Evolutionary conservation across 1,140 invertebrate species (phyloP).

Genomic region (Trissolcus basalis): DNA sequence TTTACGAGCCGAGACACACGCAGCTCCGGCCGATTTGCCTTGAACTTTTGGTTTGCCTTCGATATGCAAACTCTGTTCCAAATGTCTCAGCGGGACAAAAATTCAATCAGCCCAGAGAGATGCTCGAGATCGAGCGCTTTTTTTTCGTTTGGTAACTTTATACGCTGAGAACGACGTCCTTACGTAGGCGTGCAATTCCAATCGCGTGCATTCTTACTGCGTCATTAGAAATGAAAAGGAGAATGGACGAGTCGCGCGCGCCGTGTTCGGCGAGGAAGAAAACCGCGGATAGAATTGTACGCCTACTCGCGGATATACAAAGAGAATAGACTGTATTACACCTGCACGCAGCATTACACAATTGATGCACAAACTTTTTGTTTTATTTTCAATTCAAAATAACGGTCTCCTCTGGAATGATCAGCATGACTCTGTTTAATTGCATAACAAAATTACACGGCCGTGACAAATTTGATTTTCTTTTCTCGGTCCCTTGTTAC

Average conservation of each 20-base stretch:
- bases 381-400: slow-evolving; percentile 58
- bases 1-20: slow-evolving; percentile 14
- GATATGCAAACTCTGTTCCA: no score
- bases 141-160: slow-evolving; percentile 38
- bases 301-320: slow-evolving; percentile 49
- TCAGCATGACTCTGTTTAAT: slow-evolving; percentile 61
- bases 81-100: slow-evolving; percentile 6
- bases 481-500: slow-evolving; percentile 35
- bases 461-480: neutral
- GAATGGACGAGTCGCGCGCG: slow-evolving; percentile 35
- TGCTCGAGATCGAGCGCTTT: slow-evolving; percentile 17
- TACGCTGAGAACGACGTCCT: slow-evolving; percentile 54
- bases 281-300: slow-evolving; percentile 53
- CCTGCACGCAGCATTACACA: slow-evolving; percentile 62
- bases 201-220: slow-evolving; percentile 50
- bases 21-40: slow-evolving; percentile 22
- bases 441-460: slow-evolving; percentile 14
- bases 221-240: slow-evolving; percentile 56
- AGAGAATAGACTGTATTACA: slow-evolving; percentile 60
- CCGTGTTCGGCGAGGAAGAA: slow-evolving; percentile 34
- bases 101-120: slow-evolving; percentile 51
- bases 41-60: slow-evolving; percentile 26
- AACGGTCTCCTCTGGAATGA: slow-evolving; percentile 62
- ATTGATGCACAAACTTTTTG: slow-evolving; percentile 55
- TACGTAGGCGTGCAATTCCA: slow-evolving; percentile 56